Base-by-base conservation (phyloP, 2,888 invertebrate genomes). In the Tachina fera region DNA sequence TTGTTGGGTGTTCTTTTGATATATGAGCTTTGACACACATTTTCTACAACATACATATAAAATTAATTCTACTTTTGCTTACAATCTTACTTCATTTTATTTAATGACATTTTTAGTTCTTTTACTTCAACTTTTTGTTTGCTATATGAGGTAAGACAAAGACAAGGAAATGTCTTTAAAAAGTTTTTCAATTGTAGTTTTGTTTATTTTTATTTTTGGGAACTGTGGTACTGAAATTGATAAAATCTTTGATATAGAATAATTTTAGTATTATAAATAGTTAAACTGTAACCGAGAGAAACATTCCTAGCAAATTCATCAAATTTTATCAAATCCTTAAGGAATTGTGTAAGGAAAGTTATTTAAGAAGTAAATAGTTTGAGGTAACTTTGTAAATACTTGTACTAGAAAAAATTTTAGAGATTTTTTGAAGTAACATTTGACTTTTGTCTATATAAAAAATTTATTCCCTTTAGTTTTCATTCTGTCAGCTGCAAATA, bases 81-180 rank as follows among this genome's bases (percentile, higher is more conserved):
- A 71, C 53, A 81, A 68, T 75, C 53, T 60, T 47, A 47, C 60
- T 70, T 75, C 81, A 75, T 70, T 70, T 75, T 63, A 56, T 76
- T 70, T 82, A 76, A 76, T 76, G 76, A 76, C 56, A 65, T 58
- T 75, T 72, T 72, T 39, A 60, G 16, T 58, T 67, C 49, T 58
- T 60, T 63, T 39, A 14, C 31, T 1, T 31, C 0, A 31, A 1
- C n/a, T 49, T 67, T 47, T 31, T 22, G 3, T 22, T 47, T 4
- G 6, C n/a, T 43, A 4, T 39, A 31, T 13, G 11, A 56, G 49
- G 51, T 43, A 39, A 16, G 51, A 39, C 9, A 39, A 51, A 53
- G 47, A 1, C 43, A 58, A 45, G 9, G 51, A 13, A 56, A 58
- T n/a, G 14, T 71, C 49, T 71, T 65, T 65, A 14, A 76, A 71